phyloP scores from a whole-genome alignment of 2,797 vertebrate genomes.

The Sparus aurata region DNA sequence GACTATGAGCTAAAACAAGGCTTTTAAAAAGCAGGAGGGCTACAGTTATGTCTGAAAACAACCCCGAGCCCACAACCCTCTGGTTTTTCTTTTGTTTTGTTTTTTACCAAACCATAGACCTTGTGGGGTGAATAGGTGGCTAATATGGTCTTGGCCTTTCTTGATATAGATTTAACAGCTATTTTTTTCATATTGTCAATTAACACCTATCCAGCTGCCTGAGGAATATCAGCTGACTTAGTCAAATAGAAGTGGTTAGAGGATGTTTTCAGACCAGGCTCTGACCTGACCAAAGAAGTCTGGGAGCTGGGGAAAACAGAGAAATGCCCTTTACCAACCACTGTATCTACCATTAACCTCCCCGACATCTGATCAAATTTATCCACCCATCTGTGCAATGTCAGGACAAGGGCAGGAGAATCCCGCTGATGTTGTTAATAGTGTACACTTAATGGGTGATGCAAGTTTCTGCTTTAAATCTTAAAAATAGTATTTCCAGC shows the following conservation, averaged over 20 bases:
- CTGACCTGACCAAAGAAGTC: slow-evolving; percentile 83
- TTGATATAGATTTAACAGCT: not conserved
- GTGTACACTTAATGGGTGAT: not conserved
- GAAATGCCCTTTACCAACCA: slow-evolving; percentile 81
- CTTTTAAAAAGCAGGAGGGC: slow-evolving; percentile 61
- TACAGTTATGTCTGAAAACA: slow-evolving; percentile 78
- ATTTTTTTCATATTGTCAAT: slow-evolving; percentile 23
- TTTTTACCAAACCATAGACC: slow-evolving; percentile 54
- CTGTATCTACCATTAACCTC: slow-evolving; percentile 62
- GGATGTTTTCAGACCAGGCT: slow-evolving; percentile 81
- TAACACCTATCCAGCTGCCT: slow-evolving; percentile 46
- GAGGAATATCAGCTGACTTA: slow-evolving; percentile 1
- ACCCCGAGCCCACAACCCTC: slow-evolving; percentile 52
- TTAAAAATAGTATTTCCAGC: slow-evolving; percentile 4
- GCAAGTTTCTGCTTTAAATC: slow-evolving; percentile 23
- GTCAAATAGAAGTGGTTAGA: slow-evolving; percentile 42
- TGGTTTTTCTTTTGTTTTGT: not conserved
- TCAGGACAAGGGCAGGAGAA: slow-evolving; percentile 62
- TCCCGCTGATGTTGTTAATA: slow-evolving; percentile 13
- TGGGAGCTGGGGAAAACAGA: slow-evolving; percentile 82
- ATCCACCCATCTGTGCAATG: slow-evolving; percentile 79
- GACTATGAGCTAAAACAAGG: slow-evolving; percentile 45
- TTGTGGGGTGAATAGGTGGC: slow-evolving; percentile 35
- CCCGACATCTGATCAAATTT: slow-evolving; percentile 56
- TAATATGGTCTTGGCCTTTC: slow-evolving; percentile 39